Conservation (phyloP, 1,140 invertebrate genomes). For the Monomorium pharaonis region DNA sequence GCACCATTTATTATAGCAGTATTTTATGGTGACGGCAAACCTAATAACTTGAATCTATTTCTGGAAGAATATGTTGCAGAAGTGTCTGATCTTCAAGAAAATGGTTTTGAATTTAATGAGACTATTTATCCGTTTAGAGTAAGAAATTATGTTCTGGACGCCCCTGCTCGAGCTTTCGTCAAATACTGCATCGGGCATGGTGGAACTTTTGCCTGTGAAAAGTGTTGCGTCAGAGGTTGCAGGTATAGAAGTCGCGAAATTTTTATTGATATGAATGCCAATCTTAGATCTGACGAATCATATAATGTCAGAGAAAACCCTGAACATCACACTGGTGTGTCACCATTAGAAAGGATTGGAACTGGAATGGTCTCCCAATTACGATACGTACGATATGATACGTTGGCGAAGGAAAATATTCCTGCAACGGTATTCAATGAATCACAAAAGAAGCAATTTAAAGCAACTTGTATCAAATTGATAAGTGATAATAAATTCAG, state of each 20-base stretch:
- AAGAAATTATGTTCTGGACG: background rate
- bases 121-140: background rate
- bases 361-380: background rate
- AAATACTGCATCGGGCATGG: background rate
- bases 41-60: background rate
- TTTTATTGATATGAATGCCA: background rate
- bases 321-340: background rate
- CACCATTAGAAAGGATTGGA: conserved; percentile 1
- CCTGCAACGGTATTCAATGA: too few species aligned
- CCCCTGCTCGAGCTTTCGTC: background rate
- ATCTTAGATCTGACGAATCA: background rate
- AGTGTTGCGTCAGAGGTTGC: background rate
- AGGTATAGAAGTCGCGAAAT: background rate
- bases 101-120: background rate
- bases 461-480: too few species aligned
- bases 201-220: background rate
- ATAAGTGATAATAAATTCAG: too few species aligned
- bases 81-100: background rate
- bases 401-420: too few species aligned
- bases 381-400: background rate
- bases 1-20: background rate
- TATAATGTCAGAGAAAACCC: background rate
- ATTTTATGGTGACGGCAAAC: too few species aligned
- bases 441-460: too few species aligned
- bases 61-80: background rate